phyloP scores from a whole-genome alignment of 2,888 invertebrate genomes.

The Physocephala rufipes region DNA sequence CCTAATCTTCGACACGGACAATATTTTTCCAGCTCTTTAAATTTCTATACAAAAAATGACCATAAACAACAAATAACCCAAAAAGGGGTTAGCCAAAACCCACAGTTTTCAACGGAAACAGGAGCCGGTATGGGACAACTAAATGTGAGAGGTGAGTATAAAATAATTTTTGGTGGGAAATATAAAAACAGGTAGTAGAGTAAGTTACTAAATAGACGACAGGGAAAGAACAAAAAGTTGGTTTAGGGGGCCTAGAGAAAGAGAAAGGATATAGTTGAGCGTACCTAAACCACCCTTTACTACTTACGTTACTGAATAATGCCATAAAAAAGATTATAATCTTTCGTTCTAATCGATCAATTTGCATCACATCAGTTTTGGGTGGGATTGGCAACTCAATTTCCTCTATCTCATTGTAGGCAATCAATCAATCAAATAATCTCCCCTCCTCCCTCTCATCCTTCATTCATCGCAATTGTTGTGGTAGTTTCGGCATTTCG shows the following conservation, averaged over 20 bases:
- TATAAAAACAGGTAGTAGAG: no score
- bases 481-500: constrained; percentile 22
- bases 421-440: no score
- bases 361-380: neutral
- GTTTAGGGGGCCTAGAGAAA: no score
- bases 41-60: neutral
- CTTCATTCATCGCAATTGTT: no score
- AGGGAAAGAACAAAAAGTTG: no score
- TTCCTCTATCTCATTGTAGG: neutral
- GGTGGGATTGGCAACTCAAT: constrained; percentile 9
- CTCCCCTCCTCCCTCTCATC: constrained; percentile 13
- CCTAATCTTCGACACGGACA: constrained; percentile 14
- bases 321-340: no score
- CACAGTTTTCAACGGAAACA: neutral
- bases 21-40: constrained; percentile 14
- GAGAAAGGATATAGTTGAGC: no score
- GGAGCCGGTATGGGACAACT: neutral
- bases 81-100: neutral
- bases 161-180: no score
- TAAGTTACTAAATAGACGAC: no score
- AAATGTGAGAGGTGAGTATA: neutral
- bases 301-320: no score
- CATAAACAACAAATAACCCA: neutral
- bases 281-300: no score
- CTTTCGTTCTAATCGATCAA: neutral